Evolutionary conservation across 2,888 invertebrate species (phyloP).

Genomic region (Idaea biselata): DNA sequence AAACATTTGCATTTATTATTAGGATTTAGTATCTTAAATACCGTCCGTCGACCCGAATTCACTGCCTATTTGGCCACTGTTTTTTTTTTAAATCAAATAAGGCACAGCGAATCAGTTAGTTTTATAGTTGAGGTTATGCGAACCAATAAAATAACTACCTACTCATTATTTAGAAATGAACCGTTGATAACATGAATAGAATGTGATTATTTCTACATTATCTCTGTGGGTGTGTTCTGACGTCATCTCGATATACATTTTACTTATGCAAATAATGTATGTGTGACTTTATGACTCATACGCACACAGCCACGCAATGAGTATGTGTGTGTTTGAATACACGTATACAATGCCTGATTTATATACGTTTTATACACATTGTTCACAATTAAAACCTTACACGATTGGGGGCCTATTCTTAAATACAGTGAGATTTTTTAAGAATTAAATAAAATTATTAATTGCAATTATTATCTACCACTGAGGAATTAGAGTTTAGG

Average conservation of each 20-base stretch:
- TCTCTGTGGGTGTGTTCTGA: constrained; percentile 57
- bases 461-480: not conserved
- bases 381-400: constrained; percentile 20
- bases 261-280: constrained; percentile 24
- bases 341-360: constrained; percentile 5
- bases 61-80: not conserved
- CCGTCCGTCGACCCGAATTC: not conserved
- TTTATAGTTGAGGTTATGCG: not conserved
- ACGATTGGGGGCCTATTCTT: constrained; percentile 16
- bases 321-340: constrained; percentile 7
- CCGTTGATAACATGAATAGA: constrained; percentile 26
- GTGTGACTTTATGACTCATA: constrained; percentile 5
- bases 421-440: not conserved
- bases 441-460: not conserved
- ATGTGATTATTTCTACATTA: constrained; percentile 44
- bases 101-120: not conserved
- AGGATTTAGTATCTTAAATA: not conserved
- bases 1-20: too few relatives aligned
- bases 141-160: constrained; percentile 12
- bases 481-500: too few relatives aligned
- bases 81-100: not conserved
- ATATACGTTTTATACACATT: constrained; percentile 17
- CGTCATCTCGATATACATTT: constrained; percentile 39
- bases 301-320: not conserved
- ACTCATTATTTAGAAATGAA: constrained; percentile 24